Evolutionary conservation across 2,113 vertebrate species (phyloP), one percentile per base, ranked within the genome.

Genomic region (Pollachius pollachius): DNA sequence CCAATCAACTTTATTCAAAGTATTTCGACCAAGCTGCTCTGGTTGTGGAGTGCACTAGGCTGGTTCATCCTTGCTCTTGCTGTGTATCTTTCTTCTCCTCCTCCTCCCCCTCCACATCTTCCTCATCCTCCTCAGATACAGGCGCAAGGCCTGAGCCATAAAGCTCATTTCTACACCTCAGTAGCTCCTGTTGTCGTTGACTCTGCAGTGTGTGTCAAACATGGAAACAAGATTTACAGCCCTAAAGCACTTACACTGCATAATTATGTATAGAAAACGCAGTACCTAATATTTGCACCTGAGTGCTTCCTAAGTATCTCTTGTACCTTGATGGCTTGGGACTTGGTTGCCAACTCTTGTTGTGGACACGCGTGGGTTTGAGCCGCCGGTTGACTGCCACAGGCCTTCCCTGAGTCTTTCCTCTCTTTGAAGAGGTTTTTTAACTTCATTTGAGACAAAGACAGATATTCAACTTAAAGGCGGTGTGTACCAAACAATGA

Each of bases 351-450:
- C 79, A 78, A 52, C 64, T 87, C 82, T 54, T 89, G 82, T 21
- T 52, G 12, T 9, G 81, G 72, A 18, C 65, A 64, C 16, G 68
- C 30, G 54, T 67, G 83, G 30, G 75, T 83, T 18, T 70, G 56
- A 18, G 67, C 48, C 8, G 65, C 75, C 13, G 79, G 72, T 61
- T 86, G 68, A 21, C 71, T 73, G 19, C 81, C 68, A 48, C 41
- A 9, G 2, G 41, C 41, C 41, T 48, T 48, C 57, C 48, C 70
- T 52, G 63, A 68, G 66, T 85, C 78, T 71, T 89, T 85, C 59
- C 79, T 85, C 73, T 91, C 88, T 56, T 84, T 92, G 77, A 94
- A 93, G 67, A 93, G 80, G 52, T 54, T 87, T 77, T 93, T 93
- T 52, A 94, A 84, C 92, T 93, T 64, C 5, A 64, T 23, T 58